Base-by-base conservation (phyloP, 1,140 invertebrate genomes). In the Leptinotarsa texana region DNA sequence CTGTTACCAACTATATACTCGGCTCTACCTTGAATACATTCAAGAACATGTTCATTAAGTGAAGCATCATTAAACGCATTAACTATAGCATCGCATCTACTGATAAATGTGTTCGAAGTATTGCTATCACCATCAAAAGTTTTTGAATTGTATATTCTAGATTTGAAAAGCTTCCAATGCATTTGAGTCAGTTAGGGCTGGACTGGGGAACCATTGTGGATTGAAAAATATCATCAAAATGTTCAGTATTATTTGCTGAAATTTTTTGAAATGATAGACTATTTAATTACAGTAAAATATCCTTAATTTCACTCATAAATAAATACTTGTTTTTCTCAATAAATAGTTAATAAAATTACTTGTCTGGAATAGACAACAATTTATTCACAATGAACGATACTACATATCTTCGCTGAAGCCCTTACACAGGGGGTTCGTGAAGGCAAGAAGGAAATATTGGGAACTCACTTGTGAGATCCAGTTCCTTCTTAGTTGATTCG, bases 1-100 rank as follows among this genome's bases (percentile, higher is more conserved):
- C 74, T 13, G 48, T 75, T 75, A 24, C 74, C 74, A 17, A 63
- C 69, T 42, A 72, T 72, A 65, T 22, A 13, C 18, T 75, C 69
- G 6, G 74, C 67, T 75, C 63, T 75, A 27, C 62, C 69, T 24
- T 72, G 68, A 49, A 75, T 65, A 72, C 74, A 75, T 15, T 72
- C 74, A 67, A 75, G 63, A 66, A 75, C 6, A 27, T 75, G 65
- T 18, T 68, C n/a, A 51, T 69, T 63, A n/a, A 75, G 18, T 42
- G 49, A 47, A 18, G 3, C 3, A 27, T 63, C 68, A 65, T 72
- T 67, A 13, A 27, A 49, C 15, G 61, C n/a, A 13, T 63, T 24
- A 17, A 75, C n/a, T 63, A 75, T 22, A 22, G 5, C 47, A 17
- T 75, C 69, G n/a, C 74, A 72, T 63, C 27, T 75, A 15, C 5